Conservation (phyloP, 2,113 vertebrate species). For the Noctilio leporinus region DNA sequence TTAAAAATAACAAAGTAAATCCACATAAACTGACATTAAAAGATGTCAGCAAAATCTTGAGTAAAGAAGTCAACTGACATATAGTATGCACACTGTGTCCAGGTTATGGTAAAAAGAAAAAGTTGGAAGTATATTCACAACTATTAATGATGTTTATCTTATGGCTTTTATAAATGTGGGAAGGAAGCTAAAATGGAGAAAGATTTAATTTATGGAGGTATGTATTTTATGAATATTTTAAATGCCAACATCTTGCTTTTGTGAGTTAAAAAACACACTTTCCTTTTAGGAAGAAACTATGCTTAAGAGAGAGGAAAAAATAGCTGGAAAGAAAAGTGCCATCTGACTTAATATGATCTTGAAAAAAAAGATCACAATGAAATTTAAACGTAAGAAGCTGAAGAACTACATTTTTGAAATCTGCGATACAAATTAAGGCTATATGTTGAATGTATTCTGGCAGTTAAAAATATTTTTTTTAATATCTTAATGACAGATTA, state of each 20-base stretch:
- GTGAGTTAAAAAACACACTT: background rate
- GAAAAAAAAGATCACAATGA: background rate
- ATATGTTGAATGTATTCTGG: background rate
- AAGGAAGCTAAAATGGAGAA: background rate
- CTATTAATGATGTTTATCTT: background rate
- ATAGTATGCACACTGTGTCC: background rate
- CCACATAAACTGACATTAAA: background rate
- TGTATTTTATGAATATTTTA: constrained; percentile 7
- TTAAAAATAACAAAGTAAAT: background rate
- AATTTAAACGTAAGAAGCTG: constrained; percentile 33
- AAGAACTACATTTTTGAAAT: background rate
- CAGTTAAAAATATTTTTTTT: background rate
- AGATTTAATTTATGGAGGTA: background rate
- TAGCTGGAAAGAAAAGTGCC: background rate
- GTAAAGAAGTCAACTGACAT: background rate
- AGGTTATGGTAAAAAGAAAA: background rate
- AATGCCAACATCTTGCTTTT: background rate
- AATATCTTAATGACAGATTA: constrained; percentile 33
- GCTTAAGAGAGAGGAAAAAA: background rate
- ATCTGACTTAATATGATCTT: background rate
- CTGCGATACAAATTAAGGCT: background rate
- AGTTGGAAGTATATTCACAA: background rate
- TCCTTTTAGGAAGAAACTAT: background rate
- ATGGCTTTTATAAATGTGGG: background rate
- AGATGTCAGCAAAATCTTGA: background rate